Evolutionary conservation across 2,113 vertebrate species (phyloP), one percentile per base, ranked within the genome.

Genomic region (Colius striatus): DNA sequence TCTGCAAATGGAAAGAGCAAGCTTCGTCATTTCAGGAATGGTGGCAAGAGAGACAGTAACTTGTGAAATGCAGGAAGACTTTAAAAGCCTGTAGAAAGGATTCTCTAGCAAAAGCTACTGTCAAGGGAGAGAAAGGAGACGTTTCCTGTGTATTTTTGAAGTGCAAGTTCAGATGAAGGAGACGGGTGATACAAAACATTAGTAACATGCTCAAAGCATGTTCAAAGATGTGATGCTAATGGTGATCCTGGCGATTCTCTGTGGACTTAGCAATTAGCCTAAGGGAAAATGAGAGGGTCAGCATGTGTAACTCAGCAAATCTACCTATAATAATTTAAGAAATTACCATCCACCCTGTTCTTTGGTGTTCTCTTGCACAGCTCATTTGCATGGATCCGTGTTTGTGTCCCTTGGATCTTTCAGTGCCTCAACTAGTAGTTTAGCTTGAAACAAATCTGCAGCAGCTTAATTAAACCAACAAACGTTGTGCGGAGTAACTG

Each of bases 401-500:
- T 61, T 71, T 51, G 48, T 20, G 47, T 48, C 61, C 48, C 65
- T 89, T 89, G 78, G 70, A 86, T 6, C 38, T 55, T 63, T n/a
- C 45, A 38, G 58, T 78, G 93, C 34, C 57, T 68, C 48, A 67
- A 11, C 36, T 58, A 26, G 43, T 38, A 79, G 57, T 54, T 82
- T 57, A 68, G 29, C n/a, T 48, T 61, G 62, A 84, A 80, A 51
- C 20, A 51, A 10, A 38, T 79, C 55, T 60, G 78, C 74, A 94
- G 88, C 78, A 79, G 90, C 73, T 68, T 75, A 41, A 12, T 65
- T 82, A 93, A 93, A 82, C 38, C 58, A 87, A 73, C 45, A 83
- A 85, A 85, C 12, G 2, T 30, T 83, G 71, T 54, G 43, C 1
- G 3, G 54, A 83, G 50, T 34, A 72, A 91, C 54, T 5, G 30